Conservation (phyloP, 1,140 invertebrate species). For the Drosophila auraria region DNA sequence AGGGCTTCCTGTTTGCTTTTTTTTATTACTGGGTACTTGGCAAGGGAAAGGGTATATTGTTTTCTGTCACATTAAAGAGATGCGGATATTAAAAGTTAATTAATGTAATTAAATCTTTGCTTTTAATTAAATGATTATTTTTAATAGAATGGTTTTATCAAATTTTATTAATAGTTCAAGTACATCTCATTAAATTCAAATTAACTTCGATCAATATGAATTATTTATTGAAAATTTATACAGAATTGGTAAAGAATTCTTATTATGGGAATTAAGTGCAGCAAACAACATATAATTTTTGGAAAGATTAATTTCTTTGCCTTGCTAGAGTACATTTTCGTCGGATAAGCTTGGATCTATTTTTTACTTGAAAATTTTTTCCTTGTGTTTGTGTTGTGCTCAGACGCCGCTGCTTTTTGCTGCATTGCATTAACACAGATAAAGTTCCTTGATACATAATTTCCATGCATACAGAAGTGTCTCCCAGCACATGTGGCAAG, state of each 20-base stretch:
- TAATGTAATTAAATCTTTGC: neutral
- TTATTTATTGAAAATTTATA: no score
- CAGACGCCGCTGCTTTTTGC: slow-evolving; percentile 62
- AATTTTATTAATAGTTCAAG: no score
- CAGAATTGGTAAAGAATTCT: no score
- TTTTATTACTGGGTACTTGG: neutral
- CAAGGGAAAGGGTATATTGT: neutral
- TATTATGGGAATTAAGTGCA: no score
- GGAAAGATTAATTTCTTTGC: no score
- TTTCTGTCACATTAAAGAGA: neutral
- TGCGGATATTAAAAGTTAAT: no score
- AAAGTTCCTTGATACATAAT: slow-evolving; percentile 84
- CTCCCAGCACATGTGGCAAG: slow-evolving; percentile 65
- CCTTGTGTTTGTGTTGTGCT: slow-evolving; percentile 53
- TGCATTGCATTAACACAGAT: slow-evolving; percentile 83
- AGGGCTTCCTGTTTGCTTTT: slow-evolving; percentile 22
- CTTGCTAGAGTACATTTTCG: neutral
- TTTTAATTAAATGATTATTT: neutral
- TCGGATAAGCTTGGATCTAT: neutral
- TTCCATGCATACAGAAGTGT: slow-evolving; percentile 75
- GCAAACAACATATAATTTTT: no score
- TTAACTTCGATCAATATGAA: no score
- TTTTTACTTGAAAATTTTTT: neutral
- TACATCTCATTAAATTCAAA: no score
- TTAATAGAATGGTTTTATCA: neutral